Evolutionary conservation across 1,140 invertebrate species (phyloP).

Genomic region (Nephila pilipes): DNA sequence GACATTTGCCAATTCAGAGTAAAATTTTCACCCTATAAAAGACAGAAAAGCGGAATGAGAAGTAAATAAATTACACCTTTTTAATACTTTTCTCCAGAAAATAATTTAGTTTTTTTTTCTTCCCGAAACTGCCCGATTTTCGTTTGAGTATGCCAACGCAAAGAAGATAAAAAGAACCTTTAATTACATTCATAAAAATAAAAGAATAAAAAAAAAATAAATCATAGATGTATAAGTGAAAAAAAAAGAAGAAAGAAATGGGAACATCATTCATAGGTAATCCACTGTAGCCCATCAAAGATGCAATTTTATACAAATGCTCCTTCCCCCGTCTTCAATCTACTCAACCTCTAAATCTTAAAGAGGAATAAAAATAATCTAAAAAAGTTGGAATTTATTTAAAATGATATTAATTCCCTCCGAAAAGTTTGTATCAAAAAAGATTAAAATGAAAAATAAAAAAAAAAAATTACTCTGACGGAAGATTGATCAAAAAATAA

Average conservation of each 20-base stretch:
- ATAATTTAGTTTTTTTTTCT: constrained; percentile 29
- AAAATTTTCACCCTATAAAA: background rate
- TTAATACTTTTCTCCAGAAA: background rate
- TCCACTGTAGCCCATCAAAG: constrained; percentile 21
- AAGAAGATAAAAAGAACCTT: background rate
- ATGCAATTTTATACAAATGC: constrained; percentile 36
- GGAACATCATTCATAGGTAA: constrained; percentile 34
- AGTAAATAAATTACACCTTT: constrained; percentile 29
- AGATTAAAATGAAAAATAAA: constrained; percentile 38
- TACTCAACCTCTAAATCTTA: background rate
- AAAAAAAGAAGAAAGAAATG: background rate
- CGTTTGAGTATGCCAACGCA: background rate
- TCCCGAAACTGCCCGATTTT: background rate
- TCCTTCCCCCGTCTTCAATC: background rate
- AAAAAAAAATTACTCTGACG: constrained; percentile 32
- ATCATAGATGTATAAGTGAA: background rate
- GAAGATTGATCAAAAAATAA: constrained; percentile 73
- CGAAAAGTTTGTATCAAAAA: background rate
- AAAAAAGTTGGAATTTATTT: constrained; percentile 67
- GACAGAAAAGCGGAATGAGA: background rate
- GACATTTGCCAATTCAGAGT: background rate
- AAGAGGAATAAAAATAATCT: constrained; percentile 8
- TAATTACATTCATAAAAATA: background rate
- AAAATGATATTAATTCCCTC: constrained; percentile 74
- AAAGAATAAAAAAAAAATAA: constrained; percentile 2